Conservation (phyloP, 2,888 invertebrate species). For the Polyommatus iphigenia region DNA sequence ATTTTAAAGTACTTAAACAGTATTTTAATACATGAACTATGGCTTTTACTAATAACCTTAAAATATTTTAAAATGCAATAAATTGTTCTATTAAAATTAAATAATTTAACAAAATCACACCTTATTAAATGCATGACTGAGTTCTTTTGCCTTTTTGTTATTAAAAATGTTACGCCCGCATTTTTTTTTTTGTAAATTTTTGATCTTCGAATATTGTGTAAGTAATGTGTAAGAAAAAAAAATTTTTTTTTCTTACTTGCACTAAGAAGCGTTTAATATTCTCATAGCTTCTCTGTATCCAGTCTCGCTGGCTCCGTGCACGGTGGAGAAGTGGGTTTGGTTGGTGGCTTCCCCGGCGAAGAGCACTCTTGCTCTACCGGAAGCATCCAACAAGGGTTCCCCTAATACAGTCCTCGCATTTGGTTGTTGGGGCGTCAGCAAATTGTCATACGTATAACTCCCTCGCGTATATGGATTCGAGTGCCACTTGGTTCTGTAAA, state of each 20-base stretch:
- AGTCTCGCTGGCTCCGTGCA: conserved; percentile 85
- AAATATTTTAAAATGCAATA: not conserved
- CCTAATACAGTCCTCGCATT: conserved; percentile 77
- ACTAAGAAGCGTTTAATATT: conserved; percentile 41
- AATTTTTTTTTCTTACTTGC: not conserved
- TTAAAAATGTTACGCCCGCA: too few relatives aligned
- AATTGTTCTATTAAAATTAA: not conserved
- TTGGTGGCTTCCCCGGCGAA: conserved; percentile 83
- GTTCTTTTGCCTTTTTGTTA: not conserved
- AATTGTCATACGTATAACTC: conserved; percentile 83
- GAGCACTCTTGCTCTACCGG: conserved; percentile 69
- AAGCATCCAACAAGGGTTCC: conserved; percentile 73
- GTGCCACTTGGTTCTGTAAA: conserved; percentile 84
- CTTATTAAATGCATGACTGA: not conserved
- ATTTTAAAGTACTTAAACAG: not conserved
- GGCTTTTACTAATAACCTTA: too few relatives aligned
- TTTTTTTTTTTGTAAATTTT: not conserved
- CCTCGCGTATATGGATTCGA: conserved; percentile 85
- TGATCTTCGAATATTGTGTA: not conserved
- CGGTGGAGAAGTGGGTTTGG: conserved; percentile 82
- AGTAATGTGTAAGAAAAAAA: too few relatives aligned
- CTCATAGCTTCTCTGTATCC: conserved; percentile 83
- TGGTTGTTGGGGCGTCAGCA: conserved; percentile 71
- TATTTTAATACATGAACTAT: not conserved
- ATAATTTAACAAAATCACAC: not conserved